Evolutionary conservation across 2,888 invertebrate species (phyloP).

Genomic region (Proisotoma minuta): DNA sequence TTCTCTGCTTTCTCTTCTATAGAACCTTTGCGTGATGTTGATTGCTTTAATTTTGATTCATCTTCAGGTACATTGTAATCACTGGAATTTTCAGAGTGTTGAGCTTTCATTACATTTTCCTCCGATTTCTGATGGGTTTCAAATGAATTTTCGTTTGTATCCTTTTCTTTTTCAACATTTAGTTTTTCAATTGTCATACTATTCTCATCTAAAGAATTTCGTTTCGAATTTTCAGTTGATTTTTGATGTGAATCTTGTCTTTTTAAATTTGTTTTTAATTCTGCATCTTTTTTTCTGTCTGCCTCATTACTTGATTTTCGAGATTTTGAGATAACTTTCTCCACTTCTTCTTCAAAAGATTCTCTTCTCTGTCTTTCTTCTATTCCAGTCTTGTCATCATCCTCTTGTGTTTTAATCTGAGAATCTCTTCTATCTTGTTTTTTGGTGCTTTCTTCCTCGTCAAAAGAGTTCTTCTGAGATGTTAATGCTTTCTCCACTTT

Average conservation of each 20-base stretch:
- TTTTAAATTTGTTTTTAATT: constrained; percentile 3
- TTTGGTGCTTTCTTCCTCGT: not conserved
- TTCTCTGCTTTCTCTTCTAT: not conserved
- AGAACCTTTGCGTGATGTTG: not conserved
- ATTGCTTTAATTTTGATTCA: not conserved
- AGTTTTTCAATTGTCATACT: too few species aligned
- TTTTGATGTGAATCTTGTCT: not conserved
- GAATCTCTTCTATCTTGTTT: not conserved
- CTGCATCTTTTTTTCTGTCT: constrained; percentile 6
- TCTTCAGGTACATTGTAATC: not conserved
- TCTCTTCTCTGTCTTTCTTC: not conserved
- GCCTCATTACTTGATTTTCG: not conserved
- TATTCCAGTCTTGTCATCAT: constrained; percentile 5
- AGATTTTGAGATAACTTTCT: not conserved
- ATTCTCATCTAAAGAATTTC: too few species aligned
- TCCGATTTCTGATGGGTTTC: not conserved
- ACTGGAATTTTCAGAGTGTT: too few species aligned
- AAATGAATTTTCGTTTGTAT: too few species aligned
- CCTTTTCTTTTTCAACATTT: too few species aligned
- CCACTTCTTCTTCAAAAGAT: not conserved
- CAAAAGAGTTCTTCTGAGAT: too few species aligned
- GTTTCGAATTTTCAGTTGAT: not conserved
- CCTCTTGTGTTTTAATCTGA: not conserved
- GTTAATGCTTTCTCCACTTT: too few species aligned
- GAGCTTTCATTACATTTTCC: too few species aligned